Evolutionary conservation across 1,140 invertebrate species (phyloP), one percentile per base, ranked within the genome.

Genomic region (Drosophila santomea): DNA sequence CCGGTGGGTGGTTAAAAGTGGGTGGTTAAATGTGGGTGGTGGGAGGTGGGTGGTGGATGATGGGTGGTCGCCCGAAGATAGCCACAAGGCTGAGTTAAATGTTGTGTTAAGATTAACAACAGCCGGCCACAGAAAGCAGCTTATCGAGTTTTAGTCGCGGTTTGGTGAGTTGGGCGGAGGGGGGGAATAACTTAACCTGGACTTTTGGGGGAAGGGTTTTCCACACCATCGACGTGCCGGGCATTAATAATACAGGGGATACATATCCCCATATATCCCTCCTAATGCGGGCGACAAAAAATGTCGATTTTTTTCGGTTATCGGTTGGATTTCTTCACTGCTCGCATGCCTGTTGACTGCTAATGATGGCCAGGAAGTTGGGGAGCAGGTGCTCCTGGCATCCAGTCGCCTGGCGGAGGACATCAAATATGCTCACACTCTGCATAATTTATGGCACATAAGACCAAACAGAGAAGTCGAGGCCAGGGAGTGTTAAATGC

Each of bases 31-130:
- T 20, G 63, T 41, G 47, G 71, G n/a, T 45, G 43, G 56, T n/a
- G 32, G 64, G 20, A 20, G 39, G 32, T 25, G 50, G 68, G 62
- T 44, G n/a, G n/a, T n/a, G n/a, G n/a, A n/a, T 47, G 36, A 8
- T 15, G 12, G 11, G 20, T 50, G 47, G 23, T 10, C 20, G 15
- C 35, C 52, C 41, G 38, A 36, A 77, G 83, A 89, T 88, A 88
- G 84, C 79, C 77, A 36, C 66, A 43, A 35, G 60, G 35, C 73
- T 50, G 82, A 84, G 84, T 90, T 89, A 84, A 89, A 89, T 89
- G 84, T 89, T 89, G 85, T 89, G 85, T 89, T 89, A 89, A 89
- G 84, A 89, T 89, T 89, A 89, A 88, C 66, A 80, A 66, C 60
- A 76, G 84, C 58, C 79, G 66, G 71, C 82, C 83, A 59, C 84